These are phyloP conservation scores for Neostethus bicornis DNA, from an alignment of 2,797 vertebrate species.

Conservation along the genomic window DNA sequence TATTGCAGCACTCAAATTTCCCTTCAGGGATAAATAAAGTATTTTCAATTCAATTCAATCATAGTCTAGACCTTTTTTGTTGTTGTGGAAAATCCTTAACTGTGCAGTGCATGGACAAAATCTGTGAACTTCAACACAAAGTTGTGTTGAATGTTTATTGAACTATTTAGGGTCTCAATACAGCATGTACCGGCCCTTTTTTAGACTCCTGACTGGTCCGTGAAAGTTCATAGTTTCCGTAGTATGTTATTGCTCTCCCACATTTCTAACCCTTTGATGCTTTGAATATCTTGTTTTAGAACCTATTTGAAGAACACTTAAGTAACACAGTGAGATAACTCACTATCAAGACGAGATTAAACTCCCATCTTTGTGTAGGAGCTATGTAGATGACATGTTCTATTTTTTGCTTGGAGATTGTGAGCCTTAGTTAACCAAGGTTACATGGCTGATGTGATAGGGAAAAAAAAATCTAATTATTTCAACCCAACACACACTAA, in stretches of 20 bases:
- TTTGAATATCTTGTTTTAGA: not conserved
- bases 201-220: no score
- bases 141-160: no score
- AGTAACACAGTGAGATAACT: not conserved
- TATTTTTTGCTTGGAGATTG: not conserved
- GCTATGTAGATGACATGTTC: not conserved
- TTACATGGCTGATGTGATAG: not conserved
- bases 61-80: no score
- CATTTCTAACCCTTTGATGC: not conserved
- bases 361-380: not conserved
- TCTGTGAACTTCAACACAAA: no score
- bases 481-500: conserved; percentile 2
- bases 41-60: no score
- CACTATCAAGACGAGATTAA: not conserved
- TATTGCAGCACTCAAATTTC: no score
- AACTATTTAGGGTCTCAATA: no score
- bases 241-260: not conserved
- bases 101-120: no score
- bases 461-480: conserved; percentile 6
- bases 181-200: no score
- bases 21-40: no score
- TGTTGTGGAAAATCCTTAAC: no score
- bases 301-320: not conserved
- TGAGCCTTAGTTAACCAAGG: not conserved
- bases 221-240: not conserved